These are phyloP conservation scores for Alexandromys fortis DNA, from an alignment of 2,113 vertebrate species.

Conservation along the genomic window DNA sequence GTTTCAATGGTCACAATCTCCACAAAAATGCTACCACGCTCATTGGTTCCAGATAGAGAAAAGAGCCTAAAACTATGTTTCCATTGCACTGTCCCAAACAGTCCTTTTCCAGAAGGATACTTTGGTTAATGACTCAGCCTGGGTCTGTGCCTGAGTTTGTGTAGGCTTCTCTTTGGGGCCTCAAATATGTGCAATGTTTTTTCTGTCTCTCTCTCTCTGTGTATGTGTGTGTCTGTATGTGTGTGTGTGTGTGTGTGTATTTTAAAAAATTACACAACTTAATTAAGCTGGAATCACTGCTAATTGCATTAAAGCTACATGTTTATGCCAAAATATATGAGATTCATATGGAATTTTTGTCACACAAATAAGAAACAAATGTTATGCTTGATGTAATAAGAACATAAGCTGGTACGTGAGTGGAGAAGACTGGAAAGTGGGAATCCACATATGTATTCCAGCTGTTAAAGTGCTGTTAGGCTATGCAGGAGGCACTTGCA, in stretches of 20 bases:
- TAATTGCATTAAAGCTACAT: conserved; percentile 13
- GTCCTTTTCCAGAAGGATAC: conserved; percentile 13
- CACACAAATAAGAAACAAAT: conserved; percentile 46
- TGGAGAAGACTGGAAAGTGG: neutral
- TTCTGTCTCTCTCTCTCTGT: too few species aligned
- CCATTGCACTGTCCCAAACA: conserved; percentile 3
- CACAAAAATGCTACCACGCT: neutral
- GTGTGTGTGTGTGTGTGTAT: neutral
- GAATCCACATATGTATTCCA: neutral
- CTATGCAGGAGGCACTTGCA: conserved; percentile 90
- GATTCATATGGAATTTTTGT: neutral
- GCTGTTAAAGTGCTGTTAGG: neutral
- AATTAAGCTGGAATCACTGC: conserved; percentile 23
- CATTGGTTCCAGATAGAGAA: conserved; percentile 23
- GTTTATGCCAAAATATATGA: conserved; percentile 27
- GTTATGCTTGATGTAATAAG: neutral
- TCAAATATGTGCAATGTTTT: neutral
- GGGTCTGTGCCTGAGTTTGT: neutral
- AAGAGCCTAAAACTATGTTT: conserved; percentile 36
- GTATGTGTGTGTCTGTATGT: neutral
- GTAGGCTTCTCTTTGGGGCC: neutral
- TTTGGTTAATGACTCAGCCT: conserved; percentile 25
- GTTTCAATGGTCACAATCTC: neutral
- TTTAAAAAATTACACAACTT: neutral
- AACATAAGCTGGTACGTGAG: neutral